Percentiles rank a stretch among this genome's conserved stretches.
Evolutionary conservation across 2,113 vertebrate genomes (phyloP).

Genomic region (Felis chaus): DNA sequence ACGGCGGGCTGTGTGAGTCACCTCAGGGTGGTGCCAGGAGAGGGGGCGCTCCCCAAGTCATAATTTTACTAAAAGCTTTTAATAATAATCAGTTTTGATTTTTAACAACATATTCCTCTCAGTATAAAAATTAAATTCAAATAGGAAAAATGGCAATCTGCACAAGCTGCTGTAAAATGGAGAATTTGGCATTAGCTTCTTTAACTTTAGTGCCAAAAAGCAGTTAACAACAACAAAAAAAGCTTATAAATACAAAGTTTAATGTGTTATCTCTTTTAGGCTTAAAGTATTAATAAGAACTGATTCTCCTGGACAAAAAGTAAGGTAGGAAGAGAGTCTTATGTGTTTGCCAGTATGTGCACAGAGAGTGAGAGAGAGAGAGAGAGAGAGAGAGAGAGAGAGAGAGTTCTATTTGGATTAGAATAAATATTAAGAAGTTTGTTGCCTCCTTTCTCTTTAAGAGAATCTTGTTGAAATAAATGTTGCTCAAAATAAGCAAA

Average conservation of each 20-base stretch:
- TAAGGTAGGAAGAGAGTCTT: neutral
- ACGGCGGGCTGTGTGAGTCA: constrained; percentile 73
- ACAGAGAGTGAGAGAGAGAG: neutral
- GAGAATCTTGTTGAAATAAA: neutral
- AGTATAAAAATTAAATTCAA: constrained; percentile 78
- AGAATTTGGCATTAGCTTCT: constrained; percentile 28
- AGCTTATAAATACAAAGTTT: neutral
- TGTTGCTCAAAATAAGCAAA: neutral
- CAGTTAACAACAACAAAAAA: constrained; percentile 4
- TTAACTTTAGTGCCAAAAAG: constrained; percentile 61
- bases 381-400: neutral
- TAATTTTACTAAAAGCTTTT: constrained; percentile 75
- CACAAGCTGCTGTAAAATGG: constrained; percentile 65
- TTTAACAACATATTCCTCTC: constrained; percentile 69
- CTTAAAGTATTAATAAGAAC: constrained; percentile 15
- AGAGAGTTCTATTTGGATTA: neutral
- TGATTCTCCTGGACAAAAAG: neutral
- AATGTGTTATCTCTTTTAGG: neutral
- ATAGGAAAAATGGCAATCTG: constrained; percentile 74
- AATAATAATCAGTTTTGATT: constrained; percentile 77
- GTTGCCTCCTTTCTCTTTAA: neutral
- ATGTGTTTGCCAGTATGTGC: neutral
- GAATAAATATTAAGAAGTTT: constrained; percentile 25
- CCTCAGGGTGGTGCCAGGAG: constrained; percentile 48
- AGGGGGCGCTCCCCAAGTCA: constrained; percentile 70